Base-by-base conservation (phyloP, 2,113 vertebrate genomes). In the Notarius quadriscutis region DNA sequence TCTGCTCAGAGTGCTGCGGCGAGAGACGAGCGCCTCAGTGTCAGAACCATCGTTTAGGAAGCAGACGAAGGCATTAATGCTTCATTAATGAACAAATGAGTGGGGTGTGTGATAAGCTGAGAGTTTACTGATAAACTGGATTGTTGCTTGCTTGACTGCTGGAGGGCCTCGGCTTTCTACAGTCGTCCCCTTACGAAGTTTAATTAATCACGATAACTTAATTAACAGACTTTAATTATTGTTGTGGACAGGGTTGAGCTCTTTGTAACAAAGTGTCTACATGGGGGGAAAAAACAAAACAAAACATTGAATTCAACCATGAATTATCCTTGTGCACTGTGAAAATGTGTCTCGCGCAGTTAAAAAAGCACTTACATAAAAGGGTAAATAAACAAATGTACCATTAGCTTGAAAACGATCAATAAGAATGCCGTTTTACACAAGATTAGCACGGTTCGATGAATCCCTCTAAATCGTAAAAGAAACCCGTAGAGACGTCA, bases 31-130 rank as follows among this genome's bases (percentile, higher is more conserved):
- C 20, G 1, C 20, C 5, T 48, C 51, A 14, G 74, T 12, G 74
- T 27, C 17, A 62, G 60, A 5, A 89, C 72, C 85, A 71, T 86
- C 85, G 65, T 60, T 86, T 22, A 62, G 50, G 80, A 82, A 50
- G 75, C 86, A 88, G 91, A 90, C 62, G 84, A 85, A 48, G 83
- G 11, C 30, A 82, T 86, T 92, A 86, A 89, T 62, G 77, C 86
- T 84, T 91, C 22, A 89, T 90, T 92, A 84, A 88, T 86, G 87
- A 89, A 72, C 86, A 93, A 92, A 93, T 88, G 80, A 84, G 85
- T 82, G 86, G 83, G 87, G 65, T 77, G 87, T 80, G 78, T 50
- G 83, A 84, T 81, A 69, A 27, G 7, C 58, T 82, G 60, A 57
- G 51, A 22, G 62, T 65, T 87, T 65, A 84, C 78, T 87, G 71